phyloP scores from a whole-genome alignment of 2,888 invertebrate species.

The Drosophila histrio region DNA sequence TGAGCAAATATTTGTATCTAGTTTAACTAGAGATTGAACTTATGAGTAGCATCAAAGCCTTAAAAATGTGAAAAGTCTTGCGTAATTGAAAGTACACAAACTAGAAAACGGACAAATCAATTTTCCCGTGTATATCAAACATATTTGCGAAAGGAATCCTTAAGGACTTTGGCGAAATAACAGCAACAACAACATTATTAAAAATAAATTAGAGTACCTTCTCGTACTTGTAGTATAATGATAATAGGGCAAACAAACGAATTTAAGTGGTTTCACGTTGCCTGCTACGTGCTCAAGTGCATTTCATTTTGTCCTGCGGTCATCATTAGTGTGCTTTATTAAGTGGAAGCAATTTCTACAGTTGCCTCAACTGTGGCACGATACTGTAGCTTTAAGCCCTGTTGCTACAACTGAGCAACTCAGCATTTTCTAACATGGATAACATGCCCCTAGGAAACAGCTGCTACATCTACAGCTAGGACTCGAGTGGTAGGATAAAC shows the following conservation, averaged over 20 bases:
- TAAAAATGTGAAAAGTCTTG: constrained; percentile 8
- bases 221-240: constrained; percentile 22
- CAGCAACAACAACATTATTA: constrained; percentile 63
- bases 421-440: constrained; percentile 5
- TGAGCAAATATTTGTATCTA: constrained; percentile 52
- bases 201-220: constrained; percentile 75
- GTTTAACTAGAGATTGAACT: constrained; percentile 20
- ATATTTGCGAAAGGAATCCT: constrained; percentile 20
- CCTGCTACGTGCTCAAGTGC: constrained; percentile 79
- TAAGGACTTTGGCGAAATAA: constrained; percentile 5
- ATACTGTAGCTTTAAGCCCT: not conserved
- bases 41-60: constrained; percentile 33
- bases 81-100: constrained; percentile 62
- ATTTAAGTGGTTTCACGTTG: constrained; percentile 62
- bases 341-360: constrained; percentile 69
- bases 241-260: constrained; percentile 52
- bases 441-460: constrained; percentile 13
- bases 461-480: constrained; percentile 23
- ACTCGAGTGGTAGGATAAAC: constrained; percentile 31
- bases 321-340: constrained; percentile 81
- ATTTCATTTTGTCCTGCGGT: constrained; percentile 69
- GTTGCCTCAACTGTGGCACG: constrained; percentile 11
- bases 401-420: constrained; percentile 28
- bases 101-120: constrained; percentile 47
- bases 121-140: constrained; percentile 15